These are phyloP conservation scores for Reinhardtius hippoglossoides DNA, from an alignment of 2,113 vertebrate species.

Conservation along the genomic window DNA sequence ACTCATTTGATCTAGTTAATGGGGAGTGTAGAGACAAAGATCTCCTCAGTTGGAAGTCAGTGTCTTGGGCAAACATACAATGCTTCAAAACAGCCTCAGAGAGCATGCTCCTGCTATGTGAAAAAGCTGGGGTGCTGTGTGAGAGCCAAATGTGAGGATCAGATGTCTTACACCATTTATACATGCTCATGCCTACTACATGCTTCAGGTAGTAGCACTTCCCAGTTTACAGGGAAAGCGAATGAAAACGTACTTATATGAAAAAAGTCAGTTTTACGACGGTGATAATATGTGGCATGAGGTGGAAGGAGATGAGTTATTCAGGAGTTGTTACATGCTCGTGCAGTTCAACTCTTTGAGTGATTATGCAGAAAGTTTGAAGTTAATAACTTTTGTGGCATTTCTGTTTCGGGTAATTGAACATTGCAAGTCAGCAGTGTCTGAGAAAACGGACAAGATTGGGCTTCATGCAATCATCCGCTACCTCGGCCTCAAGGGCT, in stretches of 20 bases:
- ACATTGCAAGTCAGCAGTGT: not conserved
- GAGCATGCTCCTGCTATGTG: not conserved
- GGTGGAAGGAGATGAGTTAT: not conserved
- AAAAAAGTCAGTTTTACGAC: not conserved
- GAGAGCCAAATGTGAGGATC: not conserved
- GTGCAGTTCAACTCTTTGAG: not conserved
- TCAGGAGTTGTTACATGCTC: too few species aligned
- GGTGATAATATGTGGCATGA: not conserved
- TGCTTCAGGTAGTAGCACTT: not conserved
- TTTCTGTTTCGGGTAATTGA: constrained; percentile 2
- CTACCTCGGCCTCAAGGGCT: not conserved
- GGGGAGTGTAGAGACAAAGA: constrained; percentile 24
- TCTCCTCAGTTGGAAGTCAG: constrained; percentile 29
- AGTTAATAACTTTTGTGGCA: not conserved
- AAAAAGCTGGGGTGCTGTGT: not conserved
- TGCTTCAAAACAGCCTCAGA: constrained; percentile 9
- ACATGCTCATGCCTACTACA: not conserved
- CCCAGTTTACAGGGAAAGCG: not conserved
- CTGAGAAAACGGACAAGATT: not conserved
- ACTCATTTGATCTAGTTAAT: constrained; percentile 46
- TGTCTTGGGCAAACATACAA: not conserved
- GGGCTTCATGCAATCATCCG: not conserved
- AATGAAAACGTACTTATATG: not conserved
- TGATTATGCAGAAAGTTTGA: not conserved
- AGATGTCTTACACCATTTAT: not conserved